Percentiles rank a stretch among this genome's conserved stretches.
These are phyloP conservation scores for Cacoxenus indagator DNA, from an alignment of 2,888 invertebrate genomes.

Conservation along the genomic window DNA sequence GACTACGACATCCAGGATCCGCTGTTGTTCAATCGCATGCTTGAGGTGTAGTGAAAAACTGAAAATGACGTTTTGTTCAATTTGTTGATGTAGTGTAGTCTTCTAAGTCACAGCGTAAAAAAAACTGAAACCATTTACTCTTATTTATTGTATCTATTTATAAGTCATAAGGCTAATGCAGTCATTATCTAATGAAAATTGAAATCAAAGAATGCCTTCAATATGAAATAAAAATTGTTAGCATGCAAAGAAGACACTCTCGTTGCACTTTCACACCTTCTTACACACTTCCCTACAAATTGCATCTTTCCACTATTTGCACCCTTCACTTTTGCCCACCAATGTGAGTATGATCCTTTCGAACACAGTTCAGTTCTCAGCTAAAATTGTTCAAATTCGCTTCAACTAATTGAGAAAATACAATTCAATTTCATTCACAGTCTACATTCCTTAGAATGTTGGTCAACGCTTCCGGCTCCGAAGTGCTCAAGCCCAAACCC, in stretches of 20 bases:
- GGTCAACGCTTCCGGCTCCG: neutral
- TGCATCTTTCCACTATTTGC: neutral
- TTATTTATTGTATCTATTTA: constrained; percentile 18
- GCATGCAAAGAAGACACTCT: neutral
- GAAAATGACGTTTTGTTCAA: neutral
- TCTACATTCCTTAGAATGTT: neutral
- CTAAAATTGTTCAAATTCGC: neutral
- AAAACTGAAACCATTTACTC: too few species aligned
- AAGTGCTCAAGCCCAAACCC: neutral
- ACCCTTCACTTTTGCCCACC: neutral
- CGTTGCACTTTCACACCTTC: neutral
- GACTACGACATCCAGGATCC: constrained; percentile 62
- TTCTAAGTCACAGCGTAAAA: constrained; percentile 11
- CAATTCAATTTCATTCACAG: neutral
- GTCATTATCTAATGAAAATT: constrained; percentile 3
- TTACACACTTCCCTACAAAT: neutral
- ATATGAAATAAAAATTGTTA: constrained; percentile 6
- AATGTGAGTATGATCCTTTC: constrained; percentile 11
- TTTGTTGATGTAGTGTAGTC: neutral
- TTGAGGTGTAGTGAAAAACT: constrained; percentile 41
- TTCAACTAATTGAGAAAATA: neutral
- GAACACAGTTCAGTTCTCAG: neutral
- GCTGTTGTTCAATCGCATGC: constrained; percentile 58
- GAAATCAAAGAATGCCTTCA: neutral
- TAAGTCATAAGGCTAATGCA: neutral